Evolutionary conservation across 2,113 vertebrate genomes (phyloP).

Genomic region (Hyla sarda): DNA sequence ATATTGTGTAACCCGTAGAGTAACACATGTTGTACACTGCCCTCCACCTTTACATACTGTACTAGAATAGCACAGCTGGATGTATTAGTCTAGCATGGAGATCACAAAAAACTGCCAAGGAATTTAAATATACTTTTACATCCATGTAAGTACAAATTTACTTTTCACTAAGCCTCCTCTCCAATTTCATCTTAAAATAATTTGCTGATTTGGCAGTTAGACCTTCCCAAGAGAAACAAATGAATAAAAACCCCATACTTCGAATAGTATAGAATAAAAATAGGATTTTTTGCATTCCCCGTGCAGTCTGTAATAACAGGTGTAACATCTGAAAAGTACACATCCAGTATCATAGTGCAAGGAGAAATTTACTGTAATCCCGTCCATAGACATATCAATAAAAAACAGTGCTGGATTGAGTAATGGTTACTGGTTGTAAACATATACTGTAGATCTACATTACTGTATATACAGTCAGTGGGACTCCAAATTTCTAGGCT

Average conservation of each 20-base stretch:
- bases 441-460: too few species aligned
- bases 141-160: constrained; percentile 46
- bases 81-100: constrained; percentile 13
- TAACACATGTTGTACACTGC: background rate
- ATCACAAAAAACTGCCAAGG: constrained; percentile 23
- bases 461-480: too few species aligned
- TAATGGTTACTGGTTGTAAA: background rate
- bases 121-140: constrained; percentile 6
- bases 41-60: background rate
- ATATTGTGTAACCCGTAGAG: background rate
- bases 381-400: background rate
- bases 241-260: constrained; percentile 11
- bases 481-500: too few species aligned
- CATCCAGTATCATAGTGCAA: background rate
- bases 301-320: constrained; percentile 52
- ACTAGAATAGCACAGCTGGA: constrained; percentile 10
- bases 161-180: constrained; percentile 36
- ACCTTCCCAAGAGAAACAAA: constrained; percentile 35
- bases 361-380: background rate
- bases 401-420: background rate
- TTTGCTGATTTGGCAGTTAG: constrained; percentile 50
- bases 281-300: constrained; percentile 55
- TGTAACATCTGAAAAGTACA: constrained; percentile 15
- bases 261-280: constrained; percentile 55
- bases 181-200: constrained; percentile 36